These are phyloP conservation scores for Bombyx mori DNA, from an alignment of 1,140 invertebrate genomes.

Conservation along the genomic window ASM3026992v2 NC_085131.1:13409501-13410000, in stretches of 20 bases:
- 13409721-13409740: constrained; percentile 81
- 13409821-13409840: constrained; percentile 94
- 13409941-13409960: constrained; percentile 85
- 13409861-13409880: constrained; percentile 84
- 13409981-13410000: constrained; percentile 94
- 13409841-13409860: constrained; percentile 94
- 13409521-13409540: constrained; percentile 81
- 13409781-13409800: constrained; percentile 85
- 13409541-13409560: constrained; percentile 78
- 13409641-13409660: constrained; percentile 86
- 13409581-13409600: constrained; percentile 82
- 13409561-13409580: constrained; percentile 77
- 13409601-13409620: constrained; percentile 84
- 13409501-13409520: constrained; percentile 79
- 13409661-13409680: constrained; percentile 80
- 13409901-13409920: constrained; percentile 93
- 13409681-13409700: constrained; percentile 89
- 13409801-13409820: constrained; percentile 89
- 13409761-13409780: constrained; percentile 78
- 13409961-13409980: constrained; percentile 90
- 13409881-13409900: constrained; percentile 89
- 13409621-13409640: constrained; percentile 83
- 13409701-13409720: constrained; percentile 83
- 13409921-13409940: constrained; percentile 94
- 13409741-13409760: constrained; percentile 77